A percentile compares a stretch with the other conserved stretches of the same genome.
These are phyloP conservation scores for Lytechinus variegatus DNA, from an alignment of 35 echinoderm and acorn worm species.

Conservation along the genomic window DNA sequence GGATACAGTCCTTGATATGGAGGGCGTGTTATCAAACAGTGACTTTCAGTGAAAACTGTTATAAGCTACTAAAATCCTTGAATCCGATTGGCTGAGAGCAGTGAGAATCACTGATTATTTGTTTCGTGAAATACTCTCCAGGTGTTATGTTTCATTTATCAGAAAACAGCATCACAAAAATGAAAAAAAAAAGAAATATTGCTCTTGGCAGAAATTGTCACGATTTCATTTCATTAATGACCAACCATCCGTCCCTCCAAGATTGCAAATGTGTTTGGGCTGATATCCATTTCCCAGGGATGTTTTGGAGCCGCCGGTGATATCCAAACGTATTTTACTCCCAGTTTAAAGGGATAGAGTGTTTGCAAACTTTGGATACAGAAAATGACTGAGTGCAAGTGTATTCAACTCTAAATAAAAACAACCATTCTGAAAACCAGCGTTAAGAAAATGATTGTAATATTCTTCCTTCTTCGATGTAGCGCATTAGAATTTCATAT, in stretches of 20 bases:
- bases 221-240: conserved; percentile 14
- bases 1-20: background rate
- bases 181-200: background rate
- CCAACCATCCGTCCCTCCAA: background rate
- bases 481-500: no score
- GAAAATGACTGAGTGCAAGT: background rate
- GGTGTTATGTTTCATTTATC: background rate
- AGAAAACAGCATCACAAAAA: background rate
- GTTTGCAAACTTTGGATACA: background rate
- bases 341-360: background rate
- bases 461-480: no score
- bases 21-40: no score
- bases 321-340: background rate
- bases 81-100: no score
- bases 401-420: no score
- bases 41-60: no score
- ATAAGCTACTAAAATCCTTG: no score
- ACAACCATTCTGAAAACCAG: no score
- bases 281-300: background rate
- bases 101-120: no score
- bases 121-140: background rate
- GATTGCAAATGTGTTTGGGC: background rate
- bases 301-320: background rate
- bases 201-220: background rate
- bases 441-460: no score